These are phyloP conservation scores for Sceliomorpha sp. DNA, from an alignment of 2,888 invertebrate species.

Conservation along the genomic window DNA sequence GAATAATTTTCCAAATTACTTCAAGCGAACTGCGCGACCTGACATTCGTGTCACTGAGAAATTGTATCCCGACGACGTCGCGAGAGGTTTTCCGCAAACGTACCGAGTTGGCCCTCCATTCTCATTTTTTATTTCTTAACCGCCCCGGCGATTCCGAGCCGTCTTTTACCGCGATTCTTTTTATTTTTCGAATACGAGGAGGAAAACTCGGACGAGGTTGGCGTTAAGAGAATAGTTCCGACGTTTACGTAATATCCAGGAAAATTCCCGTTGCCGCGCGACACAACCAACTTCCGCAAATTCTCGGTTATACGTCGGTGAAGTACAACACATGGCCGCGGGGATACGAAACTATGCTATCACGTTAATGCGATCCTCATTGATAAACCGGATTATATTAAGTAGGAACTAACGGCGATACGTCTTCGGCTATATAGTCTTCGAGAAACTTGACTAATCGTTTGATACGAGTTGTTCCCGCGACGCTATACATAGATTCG, in stretches of 20 bases:
- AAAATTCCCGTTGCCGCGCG: slow-evolving; percentile 16
- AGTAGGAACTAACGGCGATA: slow-evolving; percentile 11
- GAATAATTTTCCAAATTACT: slow-evolving; percentile 39
- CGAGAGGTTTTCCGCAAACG: slow-evolving; percentile 8
- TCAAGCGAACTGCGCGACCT: slow-evolving; percentile 17
- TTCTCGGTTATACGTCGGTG: slow-evolving; percentile 25
- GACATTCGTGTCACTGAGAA: slow-evolving; percentile 38
- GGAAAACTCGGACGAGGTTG: neutral
- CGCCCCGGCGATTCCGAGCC: slow-evolving; percentile 4
- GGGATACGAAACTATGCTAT: slow-evolving; percentile 21
- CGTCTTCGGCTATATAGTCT: too few species aligned
- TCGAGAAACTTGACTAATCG: too few species aligned
- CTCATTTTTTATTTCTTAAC: slow-evolving; percentile 33
- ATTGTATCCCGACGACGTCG: slow-evolving; percentile 19
- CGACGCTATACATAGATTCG: too few species aligned
- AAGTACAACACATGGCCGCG: slow-evolving; percentile 12
- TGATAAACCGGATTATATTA: slow-evolving; percentile 35
- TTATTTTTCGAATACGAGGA: neutral
- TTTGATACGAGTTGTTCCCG: too few species aligned
- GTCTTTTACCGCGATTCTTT: slow-evolving; percentile 1
- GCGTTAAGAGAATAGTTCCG: slow-evolving; percentile 2
- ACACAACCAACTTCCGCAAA: slow-evolving; percentile 12
- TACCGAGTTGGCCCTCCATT: slow-evolving; percentile 8
- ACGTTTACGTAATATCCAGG: neutral
- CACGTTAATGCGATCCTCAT: slow-evolving; percentile 30